These are phyloP conservation scores for Malurus elegans DNA, from an alignment of 2,113 vertebrate species.

Conservation along the genomic window DNA sequence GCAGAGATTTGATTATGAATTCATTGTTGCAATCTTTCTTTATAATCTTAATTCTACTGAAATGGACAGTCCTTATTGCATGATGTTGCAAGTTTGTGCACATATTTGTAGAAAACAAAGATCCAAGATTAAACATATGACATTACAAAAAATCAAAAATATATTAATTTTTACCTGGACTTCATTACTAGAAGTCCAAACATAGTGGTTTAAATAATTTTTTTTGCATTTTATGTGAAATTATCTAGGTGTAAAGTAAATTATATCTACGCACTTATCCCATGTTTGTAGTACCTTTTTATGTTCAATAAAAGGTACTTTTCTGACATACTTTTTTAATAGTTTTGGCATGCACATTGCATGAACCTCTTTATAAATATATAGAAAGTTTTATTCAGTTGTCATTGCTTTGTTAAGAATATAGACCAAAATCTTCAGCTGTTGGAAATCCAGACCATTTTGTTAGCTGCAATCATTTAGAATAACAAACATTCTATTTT, in stretches of 20 bases:
- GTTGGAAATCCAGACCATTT: not conserved
- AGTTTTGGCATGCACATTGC: not conserved
- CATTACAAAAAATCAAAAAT: not conserved
- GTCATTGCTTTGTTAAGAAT: not conserved
- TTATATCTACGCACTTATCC: not conserved
- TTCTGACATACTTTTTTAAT: not conserved
- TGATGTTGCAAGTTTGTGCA: not conserved
- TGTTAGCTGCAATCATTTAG: not conserved
- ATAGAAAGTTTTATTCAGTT: not conserved
- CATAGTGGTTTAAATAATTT: rapidly evolving
- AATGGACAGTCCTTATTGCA: not conserved
- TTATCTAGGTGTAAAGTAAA: not conserved
- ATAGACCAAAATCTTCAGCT: not conserved
- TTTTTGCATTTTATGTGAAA: not conserved
- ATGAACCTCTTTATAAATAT: not conserved
- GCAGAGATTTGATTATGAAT: not conserved
- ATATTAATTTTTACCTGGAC: not conserved
- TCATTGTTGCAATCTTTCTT: not conserved
- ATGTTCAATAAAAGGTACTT: not conserved
- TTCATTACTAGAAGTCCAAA: not conserved
- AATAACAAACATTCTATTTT: not conserved
- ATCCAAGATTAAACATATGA: not conserved
- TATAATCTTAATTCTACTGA: not conserved
- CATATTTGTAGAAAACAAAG: not conserved
- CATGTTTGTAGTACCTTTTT: not conserved